phyloP scores from a whole-genome alignment of 2,113 vertebrate genomes.

The Varanus salvator region DNA sequence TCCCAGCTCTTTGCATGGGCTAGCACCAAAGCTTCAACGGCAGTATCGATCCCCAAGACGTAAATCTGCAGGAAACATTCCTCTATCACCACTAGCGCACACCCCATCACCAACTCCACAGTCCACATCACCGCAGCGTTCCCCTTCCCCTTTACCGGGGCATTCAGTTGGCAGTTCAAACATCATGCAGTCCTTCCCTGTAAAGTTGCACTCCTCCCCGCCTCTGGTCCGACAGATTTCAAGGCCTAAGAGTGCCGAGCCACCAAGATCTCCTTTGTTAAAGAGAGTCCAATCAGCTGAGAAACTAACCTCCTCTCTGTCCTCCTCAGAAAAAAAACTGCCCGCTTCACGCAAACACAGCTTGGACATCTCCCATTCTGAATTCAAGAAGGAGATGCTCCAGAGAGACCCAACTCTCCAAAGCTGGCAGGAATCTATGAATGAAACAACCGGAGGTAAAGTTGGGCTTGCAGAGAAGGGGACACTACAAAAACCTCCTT shows the following conservation, averaged over 20 bases:
- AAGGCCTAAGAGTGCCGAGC: constrained; percentile 92
- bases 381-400: constrained; percentile 94
- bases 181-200: constrained; percentile 84
- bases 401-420: constrained; percentile 88
- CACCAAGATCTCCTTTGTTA: constrained; percentile 93
- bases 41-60: constrained; percentile 94
- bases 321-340: constrained; percentile 85
- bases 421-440: constrained; percentile 85
- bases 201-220: constrained; percentile 93
- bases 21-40: constrained; percentile 95
- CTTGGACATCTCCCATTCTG: constrained; percentile 89
- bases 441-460: constrained; percentile 78
- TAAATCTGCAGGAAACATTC: constrained; percentile 97
- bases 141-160: constrained; percentile 88
- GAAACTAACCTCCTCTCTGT: constrained; percentile 86
- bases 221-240: constrained; percentile 91
- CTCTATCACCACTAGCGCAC: constrained; percentile 93
- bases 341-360: constrained; percentile 87
- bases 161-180: constrained; percentile 80
- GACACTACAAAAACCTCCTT: constrained; percentile 85
- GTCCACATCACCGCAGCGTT: constrained; percentile 92
- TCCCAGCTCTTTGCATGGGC: constrained; percentile 94
- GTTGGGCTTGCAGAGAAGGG: constrained; percentile 84
- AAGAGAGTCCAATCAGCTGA: constrained; percentile 96
- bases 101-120: constrained; percentile 93